Evolutionary conservation across 2,113 vertebrate species (phyloP), one percentile per base, ranked within the genome.

Genomic region (Heterocephalus glaber): DNA sequence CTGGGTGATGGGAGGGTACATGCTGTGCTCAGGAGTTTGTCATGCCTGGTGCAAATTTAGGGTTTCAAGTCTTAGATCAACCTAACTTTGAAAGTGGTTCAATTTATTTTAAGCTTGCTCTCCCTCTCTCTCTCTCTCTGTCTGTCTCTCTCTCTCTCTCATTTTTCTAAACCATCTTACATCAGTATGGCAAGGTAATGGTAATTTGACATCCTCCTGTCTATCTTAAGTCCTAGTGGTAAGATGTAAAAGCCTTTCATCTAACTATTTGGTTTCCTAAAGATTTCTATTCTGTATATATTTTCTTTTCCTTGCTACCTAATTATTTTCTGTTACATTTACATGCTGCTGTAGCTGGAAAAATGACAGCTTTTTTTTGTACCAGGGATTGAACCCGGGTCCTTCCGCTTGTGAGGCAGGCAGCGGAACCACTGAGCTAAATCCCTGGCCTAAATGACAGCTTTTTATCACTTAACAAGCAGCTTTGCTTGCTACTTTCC

Each of bases 31-130:
- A 4, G n/a, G 49, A 68, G 4, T 30, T 38, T 94, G 88, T 30
- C 8, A 16, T 54, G 83, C 17, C 79, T 83, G 28, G 35, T 94
- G 68, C 49, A 79, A 56, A 85, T n/a, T 14, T 54, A 13, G 14
- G 54, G 13, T 49, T 72, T 38, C 33, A 88, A 79, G 54, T 41
- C 47, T 52, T 72, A 22, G 0, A 38, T 56, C 38, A 82, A 16
- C 33, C 35, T 86, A 70, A 65, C 44, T 89, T 72, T 80, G 84
- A 81, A 86, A 22, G 2, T 72, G 22, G 38, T 19, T 35, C 38
- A 74, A 84, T 65, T 89, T 80, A 83, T 91, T 81, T 88, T 94
- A 52, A 52, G 52, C n/a, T n/a, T n/a, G n/a, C n/a, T n/a, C n/a
- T 56, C 30, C 30, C n/a, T 86, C 56, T 77, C 70, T 33, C 56